Base-by-base conservation (phyloP, 2,113 vertebrate species). In the Bubo bubo region DNA sequence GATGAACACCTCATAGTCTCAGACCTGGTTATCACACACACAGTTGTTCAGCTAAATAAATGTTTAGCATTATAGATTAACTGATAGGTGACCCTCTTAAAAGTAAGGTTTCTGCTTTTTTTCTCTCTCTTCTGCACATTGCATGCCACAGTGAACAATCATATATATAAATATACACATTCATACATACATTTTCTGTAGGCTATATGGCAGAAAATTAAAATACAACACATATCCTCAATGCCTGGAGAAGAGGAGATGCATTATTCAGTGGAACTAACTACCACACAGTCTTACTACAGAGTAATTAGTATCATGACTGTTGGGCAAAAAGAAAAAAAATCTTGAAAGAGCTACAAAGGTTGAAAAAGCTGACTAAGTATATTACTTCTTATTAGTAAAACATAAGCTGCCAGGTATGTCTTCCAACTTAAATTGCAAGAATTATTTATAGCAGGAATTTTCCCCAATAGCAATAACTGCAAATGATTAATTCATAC, bases 281-380 rank as follows among this genome's bases (percentile, higher is more conserved):
- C 84, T 74, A 80, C 70, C 62, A 59, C 70, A 50, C 56, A 58
- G 27, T 30, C 72, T 88, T 73, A 68, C 86, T 87, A 45, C 59
- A 50, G 60, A 88, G 74, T 94, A 96, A 96, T 96, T 96, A 97
- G 71, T 17, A 94, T 27, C 70, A 82, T 62, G 67, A 73, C 93
- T 96, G 49, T 79, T 0, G 37, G 95, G 94, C 84, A 91, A 4
- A 45, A 75, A 89, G 32, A 10, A 56, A 83, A 96, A 83, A 72
- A 45, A 27, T 50, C 76, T 93, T 81, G 76, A 58, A 86, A 94
- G 70, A 62, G 43, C 70, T 87, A 60, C 22, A 50, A 85, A 93
- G 72, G 28, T n/a, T 85, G n/a, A 84, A 95, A 97, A 95, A 95
- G 89, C 91, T 96, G 96, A 92, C 53, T 66, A 35, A 87, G 73